phyloP scores from a whole-genome alignment of 2,888 invertebrate genomes.

The Stenodera caucasica region DNA sequence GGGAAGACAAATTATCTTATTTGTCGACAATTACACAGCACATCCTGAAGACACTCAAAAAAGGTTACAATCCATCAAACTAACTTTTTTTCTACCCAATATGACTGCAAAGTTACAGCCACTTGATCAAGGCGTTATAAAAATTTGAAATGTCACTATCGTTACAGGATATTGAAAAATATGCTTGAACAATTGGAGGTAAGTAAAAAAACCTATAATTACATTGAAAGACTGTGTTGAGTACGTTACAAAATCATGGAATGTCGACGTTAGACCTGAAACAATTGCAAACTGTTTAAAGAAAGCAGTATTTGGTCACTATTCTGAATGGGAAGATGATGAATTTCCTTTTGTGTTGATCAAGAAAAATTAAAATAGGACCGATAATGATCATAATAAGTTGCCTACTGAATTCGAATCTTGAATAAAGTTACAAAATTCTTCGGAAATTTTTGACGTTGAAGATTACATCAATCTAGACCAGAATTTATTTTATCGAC shows the following conservation, averaged over 20 bases:
- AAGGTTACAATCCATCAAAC: constrained; percentile 20
- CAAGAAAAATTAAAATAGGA: too few species aligned
- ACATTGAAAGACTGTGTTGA: constrained; percentile 22
- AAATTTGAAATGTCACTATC: constrained; percentile 29
- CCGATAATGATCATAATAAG: constrained; percentile 8
- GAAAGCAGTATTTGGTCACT: constrained; percentile 31
- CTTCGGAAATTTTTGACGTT: constrained; percentile 13
- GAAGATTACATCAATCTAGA: constrained; percentile 22
- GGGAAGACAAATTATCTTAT: constrained; percentile 26
- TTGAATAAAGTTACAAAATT: constrained; percentile 18
- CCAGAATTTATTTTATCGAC: too few species aligned
- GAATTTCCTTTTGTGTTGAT: constrained; percentile 27
- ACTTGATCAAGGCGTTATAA: constrained; percentile 36
- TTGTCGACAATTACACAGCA: constrained; percentile 31
- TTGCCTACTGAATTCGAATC: constrained; percentile 19
- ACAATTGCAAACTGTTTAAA: constrained; percentile 33
- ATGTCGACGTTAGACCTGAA: constrained; percentile 23
- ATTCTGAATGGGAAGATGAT: constrained; percentile 25
- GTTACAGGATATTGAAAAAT: constrained; percentile 27
- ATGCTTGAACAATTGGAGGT: constrained; percentile 17
- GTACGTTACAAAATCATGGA: constrained; percentile 30
- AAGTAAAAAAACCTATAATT: constrained; percentile 28
- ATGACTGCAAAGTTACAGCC: constrained; percentile 40
- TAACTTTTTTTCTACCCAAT: constrained; percentile 38
- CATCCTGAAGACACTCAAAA: constrained; percentile 16